A percentile compares a stretch with the other conserved stretches of the same genome.
phyloP scores from a whole-genome alignment of 2,888 invertebrate genomes.

The Callosobruchus maculatus region DNA sequence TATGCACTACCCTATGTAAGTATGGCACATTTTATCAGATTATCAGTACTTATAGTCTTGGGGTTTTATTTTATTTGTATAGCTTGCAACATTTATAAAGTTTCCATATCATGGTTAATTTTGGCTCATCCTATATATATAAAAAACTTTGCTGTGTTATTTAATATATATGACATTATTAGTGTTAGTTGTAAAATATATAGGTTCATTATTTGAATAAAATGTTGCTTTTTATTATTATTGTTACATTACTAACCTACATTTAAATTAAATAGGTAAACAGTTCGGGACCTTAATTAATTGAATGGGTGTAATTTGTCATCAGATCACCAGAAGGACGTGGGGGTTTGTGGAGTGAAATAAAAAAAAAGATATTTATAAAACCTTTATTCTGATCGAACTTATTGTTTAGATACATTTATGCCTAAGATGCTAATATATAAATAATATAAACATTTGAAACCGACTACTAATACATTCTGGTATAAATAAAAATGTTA shows the following conservation, averaged over 20 bases:
- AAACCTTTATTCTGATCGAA: slow-evolving; percentile 18
- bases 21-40: no score
- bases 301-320: no score
- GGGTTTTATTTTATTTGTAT: no score
- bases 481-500: slow-evolving; percentile 10
- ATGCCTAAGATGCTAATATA: slow-evolving; percentile 25
- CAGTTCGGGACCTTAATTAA: no score
- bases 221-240: not conserved
- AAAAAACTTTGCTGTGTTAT: not conserved
- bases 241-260: no score
- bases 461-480: slow-evolving; percentile 14
- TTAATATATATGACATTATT: not conserved
- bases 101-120: not conserved
- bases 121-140: not conserved
- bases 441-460: slow-evolving; percentile 27
- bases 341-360: not conserved
- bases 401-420: slow-evolving; percentile 21
- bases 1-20: no score
- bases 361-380: slow-evolving; percentile 7
- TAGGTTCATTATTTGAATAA: not conserved
- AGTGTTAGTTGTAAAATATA: not conserved
- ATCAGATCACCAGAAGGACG: no score
- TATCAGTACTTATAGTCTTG: no score
- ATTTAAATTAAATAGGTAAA: no score
- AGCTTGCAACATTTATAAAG: no score